These are phyloP conservation scores for Mimachlamys varia DNA, from an alignment of 2,888 invertebrate genomes.

Conservation along the genomic window DNA sequence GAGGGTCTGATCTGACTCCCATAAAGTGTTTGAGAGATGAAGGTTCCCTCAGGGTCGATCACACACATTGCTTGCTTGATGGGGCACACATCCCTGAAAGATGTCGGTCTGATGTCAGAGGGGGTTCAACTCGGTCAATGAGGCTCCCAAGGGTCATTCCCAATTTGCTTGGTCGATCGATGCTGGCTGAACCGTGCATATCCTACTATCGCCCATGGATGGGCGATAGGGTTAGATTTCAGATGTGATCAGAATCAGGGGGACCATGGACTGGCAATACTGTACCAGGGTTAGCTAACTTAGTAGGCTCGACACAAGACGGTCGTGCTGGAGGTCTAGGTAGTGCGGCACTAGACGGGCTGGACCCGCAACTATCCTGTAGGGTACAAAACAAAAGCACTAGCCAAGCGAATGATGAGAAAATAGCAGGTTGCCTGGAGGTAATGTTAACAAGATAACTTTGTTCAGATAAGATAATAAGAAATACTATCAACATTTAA, in stretches of 20 bases:
- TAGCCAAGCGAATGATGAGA: constrained; percentile 10
- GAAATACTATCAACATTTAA: not conserved
- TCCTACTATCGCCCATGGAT: constrained; percentile 2
- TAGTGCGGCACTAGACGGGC: constrained; percentile 27
- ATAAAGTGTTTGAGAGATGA: constrained; percentile 40
- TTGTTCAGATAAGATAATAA: not conserved
- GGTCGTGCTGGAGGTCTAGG: constrained; percentile 11
- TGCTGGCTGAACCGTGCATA: constrained; percentile 31
- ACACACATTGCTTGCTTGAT: constrained; percentile 35
- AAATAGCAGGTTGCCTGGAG: constrained; percentile 23
- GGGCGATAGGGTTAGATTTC: constrained; percentile 25
- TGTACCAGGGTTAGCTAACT: constrained; percentile 18
- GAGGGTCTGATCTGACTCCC: constrained; percentile 42
- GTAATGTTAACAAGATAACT: constrained; percentile 34
- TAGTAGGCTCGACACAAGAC: constrained; percentile 17
- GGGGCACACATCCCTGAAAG: constrained; percentile 34
- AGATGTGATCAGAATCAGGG: constrained; percentile 32
- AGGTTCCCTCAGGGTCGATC: constrained; percentile 32
- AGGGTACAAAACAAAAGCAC: constrained; percentile 25
- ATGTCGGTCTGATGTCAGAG: constrained; percentile 36
- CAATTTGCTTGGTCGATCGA: constrained; percentile 29
- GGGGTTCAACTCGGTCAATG: constrained; percentile 15
- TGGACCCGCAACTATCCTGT: constrained; percentile 4
- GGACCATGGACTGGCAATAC: constrained; percentile 24
- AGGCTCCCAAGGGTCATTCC: constrained; percentile 30